Evolutionary conservation across 2,797 vertebrate genomes (phyloP), one percentile per base, ranked within the genome.

Genomic region (Pipistrellus pipistrellus): DNA sequence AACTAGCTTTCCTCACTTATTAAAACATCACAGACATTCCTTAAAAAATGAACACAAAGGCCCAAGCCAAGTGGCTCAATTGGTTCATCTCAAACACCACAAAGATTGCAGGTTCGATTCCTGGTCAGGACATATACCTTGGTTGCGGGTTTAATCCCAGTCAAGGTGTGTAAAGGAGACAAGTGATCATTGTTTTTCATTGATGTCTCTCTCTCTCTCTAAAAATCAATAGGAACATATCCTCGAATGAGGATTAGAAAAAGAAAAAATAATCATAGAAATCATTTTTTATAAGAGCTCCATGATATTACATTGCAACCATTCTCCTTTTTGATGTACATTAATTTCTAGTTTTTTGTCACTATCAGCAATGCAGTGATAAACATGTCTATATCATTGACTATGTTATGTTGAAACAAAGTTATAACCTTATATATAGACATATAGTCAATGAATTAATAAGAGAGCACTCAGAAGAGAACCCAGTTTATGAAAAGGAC

Each of bases 21-120:
- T 91, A 68, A 95, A 89, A 78, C 71, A 95, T 77, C n/a, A 85
- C 32, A 94, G 55, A 69, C 10, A 89, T 55, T 75, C 10, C 55
- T 90, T 73, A 71, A 81, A 14, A 85, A 18, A 20, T 59, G 25
- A 69, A 90, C 2, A 84, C 44, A 85, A 1, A 72, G n/a, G 64
- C n/a, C 8, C n/a, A 8, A 9, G 64, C 17, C n/a, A 32, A n/a
- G n/a, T 35, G 64, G n/a, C 64, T 68, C 64, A 68, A 9, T 32
- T 68, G 64, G 17, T 68, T 68, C 17, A 35, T 68, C n/a, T n/a
- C 64, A 35, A 20, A 68, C n/a, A 68, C n/a, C n/a, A 35, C 20
- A 68, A 32, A 68, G 17, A 20, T 10, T 68, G n/a, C 64, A 68
- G 64, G 64, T 35, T 68, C 8, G 2, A 68, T 68, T 68, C 64